phyloP scores from a whole-genome alignment of 2,797 vertebrate genomes.

The Pseudochirops corinnae region DNA sequence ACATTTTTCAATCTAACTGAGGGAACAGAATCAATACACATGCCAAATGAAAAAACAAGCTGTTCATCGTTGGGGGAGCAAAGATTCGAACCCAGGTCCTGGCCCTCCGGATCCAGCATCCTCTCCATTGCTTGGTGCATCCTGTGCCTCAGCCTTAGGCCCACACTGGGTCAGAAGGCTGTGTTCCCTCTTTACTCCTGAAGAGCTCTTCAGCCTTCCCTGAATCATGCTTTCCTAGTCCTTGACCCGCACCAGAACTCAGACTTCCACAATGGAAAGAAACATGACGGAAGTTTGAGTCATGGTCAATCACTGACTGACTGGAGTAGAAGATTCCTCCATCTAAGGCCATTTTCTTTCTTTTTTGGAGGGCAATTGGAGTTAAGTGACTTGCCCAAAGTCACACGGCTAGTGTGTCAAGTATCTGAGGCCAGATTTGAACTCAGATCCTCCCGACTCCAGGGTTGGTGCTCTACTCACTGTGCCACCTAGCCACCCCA shows the following conservation, averaged over 20 bases:
- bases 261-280: slow-evolving; percentile 40
- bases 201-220: not conserved
- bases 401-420: too few relatives aligned
- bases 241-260: slow-evolving; percentile 32
- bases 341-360: too few relatives aligned
- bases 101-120: not conserved
- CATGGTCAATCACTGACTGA: not conserved
- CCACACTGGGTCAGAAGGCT: not conserved
- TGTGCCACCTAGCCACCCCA: too few relatives aligned
- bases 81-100: not conserved
- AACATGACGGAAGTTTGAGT: slow-evolving; percentile 47
- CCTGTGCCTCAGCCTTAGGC: not conserved
- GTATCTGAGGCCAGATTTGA: too few relatives aligned
- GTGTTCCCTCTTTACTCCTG: not conserved
- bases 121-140: not conserved
- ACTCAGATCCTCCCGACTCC: too few relatives aligned
- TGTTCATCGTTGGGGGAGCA: not conserved
- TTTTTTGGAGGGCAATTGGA: too few relatives aligned
- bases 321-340: not conserved
- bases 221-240: not conserved
- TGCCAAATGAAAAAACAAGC: not conserved
- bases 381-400: too few relatives aligned
- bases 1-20: not conserved
- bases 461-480: too few relatives aligned
- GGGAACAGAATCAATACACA: not conserved